These are phyloP conservation scores for Tarsius wallacei DNA, from an alignment of 2,797 vertebrate genomes.

Conservation along the genomic window DNA sequence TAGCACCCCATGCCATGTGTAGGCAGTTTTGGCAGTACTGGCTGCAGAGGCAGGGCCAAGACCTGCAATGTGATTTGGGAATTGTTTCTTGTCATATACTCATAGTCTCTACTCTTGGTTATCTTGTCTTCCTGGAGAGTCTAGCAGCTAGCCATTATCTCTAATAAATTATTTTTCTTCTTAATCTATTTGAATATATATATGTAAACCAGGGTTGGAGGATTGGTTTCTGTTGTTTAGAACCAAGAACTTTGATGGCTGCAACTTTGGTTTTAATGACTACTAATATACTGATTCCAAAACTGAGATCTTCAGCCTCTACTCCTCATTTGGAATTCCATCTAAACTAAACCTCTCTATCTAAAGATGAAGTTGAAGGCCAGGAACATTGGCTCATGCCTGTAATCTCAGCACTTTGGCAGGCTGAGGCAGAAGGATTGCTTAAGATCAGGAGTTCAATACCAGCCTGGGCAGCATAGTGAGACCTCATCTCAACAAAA, in stretches of 20 bases:
- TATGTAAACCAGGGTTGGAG: too few species aligned
- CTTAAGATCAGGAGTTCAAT: too few species aligned
- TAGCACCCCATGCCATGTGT: background rate
- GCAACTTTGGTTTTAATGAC: conserved; percentile 4
- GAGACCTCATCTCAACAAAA: too few species aligned
- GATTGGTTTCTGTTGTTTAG: conserved; percentile 59
- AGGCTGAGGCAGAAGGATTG: too few species aligned
- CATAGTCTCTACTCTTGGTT: background rate
- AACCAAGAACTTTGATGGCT: conserved; percentile 20
- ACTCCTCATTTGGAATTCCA: conserved; percentile 36
- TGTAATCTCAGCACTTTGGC: too few species aligned
- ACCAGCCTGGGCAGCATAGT: too few species aligned
- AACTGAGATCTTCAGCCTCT: background rate
- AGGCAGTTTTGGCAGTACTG: background rate
- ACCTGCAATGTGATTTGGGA: background rate
- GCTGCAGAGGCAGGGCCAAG: background rate
- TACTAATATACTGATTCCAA: background rate
- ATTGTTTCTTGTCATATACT: conserved; percentile 12
- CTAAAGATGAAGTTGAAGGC: too few species aligned
- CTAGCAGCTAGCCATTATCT: background rate
- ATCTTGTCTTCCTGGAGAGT: conserved; percentile 13
- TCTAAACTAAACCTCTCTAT: background rate
- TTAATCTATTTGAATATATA: too few species aligned
- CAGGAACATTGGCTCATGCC: too few species aligned
- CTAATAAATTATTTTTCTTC: conserved; percentile 50